phyloP scores from a whole-genome alignment of 2,113 vertebrate species.

The Aspidoscelis tigris region DNA sequence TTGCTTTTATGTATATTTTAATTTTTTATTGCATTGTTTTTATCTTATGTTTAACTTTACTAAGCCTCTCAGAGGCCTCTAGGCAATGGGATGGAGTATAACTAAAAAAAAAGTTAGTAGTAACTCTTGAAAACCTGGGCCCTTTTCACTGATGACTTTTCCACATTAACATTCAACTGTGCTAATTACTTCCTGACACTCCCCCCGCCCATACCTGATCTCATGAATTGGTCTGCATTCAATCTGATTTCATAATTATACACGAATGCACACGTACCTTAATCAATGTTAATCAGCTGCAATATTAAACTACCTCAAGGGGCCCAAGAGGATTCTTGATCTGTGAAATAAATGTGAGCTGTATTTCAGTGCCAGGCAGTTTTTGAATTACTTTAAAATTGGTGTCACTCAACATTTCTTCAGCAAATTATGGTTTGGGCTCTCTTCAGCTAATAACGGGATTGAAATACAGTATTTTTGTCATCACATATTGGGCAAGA shows the following conservation, averaged over 20 bases:
- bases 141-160: neutral
- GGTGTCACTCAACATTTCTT: neutral
- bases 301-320: neutral
- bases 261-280: neutral
- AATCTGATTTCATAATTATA: neutral
- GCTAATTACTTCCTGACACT: neutral
- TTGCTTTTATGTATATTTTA: too few species aligned
- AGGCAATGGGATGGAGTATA: too few species aligned
- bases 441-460: neutral
- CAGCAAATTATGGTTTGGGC: neutral
- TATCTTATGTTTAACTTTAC: too few species aligned
- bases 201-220: neutral
- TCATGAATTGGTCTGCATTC: neutral
- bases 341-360: neutral
- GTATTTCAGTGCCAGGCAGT: neutral
- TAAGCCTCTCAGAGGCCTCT: too few species aligned
- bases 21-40: too few species aligned
- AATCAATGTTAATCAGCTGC: neutral
- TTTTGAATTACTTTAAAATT: neutral
- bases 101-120: too few species aligned
- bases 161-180: neutral
- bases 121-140: neutral
- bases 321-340: neutral
- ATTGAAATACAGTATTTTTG: slow-evolving; percentile 7
- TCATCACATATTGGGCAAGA: neutral